phyloP scores from a whole-genome alignment of 2,113 vertebrate species.

The Xenopus laevis region DNA sequence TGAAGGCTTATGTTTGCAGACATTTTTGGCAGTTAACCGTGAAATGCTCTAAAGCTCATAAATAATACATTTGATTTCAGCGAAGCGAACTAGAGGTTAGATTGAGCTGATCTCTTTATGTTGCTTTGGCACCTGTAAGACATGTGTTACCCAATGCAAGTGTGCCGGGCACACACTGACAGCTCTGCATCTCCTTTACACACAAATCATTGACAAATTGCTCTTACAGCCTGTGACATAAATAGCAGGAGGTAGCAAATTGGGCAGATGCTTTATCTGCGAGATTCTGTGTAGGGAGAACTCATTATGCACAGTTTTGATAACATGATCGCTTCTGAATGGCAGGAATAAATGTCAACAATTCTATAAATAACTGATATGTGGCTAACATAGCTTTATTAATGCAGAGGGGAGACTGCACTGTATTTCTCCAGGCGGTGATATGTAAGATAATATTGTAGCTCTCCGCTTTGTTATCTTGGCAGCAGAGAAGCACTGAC shows the following conservation, averaged over 20 bases:
- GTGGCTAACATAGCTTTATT: background rate
- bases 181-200: background rate
- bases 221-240: slow-evolving; percentile 4
- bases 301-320: background rate
- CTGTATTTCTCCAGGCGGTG: background rate
- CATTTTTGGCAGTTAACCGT: background rate
- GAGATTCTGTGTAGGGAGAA: background rate
- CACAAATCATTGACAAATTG: background rate
- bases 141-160: background rate
- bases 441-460: background rate
- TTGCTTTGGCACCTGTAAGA: background rate
- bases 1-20: background rate
- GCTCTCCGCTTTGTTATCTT: background rate
- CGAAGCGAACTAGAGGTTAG: background rate
- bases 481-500: background rate
- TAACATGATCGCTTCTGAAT: background rate
- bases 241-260: background rate
- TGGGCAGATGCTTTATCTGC: background rate
- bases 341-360: background rate
- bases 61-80: background rate
- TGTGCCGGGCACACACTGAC: background rate
- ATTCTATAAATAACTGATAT: slow-evolving; percentile 3
- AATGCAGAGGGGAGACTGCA: no score
- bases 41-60: background rate
- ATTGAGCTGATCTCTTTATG: background rate